Percentiles rank a stretch among this genome's conserved stretches.
These are phyloP conservation scores for Myotis lucifugus DNA, from an alignment of 2,113 vertebrate species.

Conservation along the genomic window DNA sequence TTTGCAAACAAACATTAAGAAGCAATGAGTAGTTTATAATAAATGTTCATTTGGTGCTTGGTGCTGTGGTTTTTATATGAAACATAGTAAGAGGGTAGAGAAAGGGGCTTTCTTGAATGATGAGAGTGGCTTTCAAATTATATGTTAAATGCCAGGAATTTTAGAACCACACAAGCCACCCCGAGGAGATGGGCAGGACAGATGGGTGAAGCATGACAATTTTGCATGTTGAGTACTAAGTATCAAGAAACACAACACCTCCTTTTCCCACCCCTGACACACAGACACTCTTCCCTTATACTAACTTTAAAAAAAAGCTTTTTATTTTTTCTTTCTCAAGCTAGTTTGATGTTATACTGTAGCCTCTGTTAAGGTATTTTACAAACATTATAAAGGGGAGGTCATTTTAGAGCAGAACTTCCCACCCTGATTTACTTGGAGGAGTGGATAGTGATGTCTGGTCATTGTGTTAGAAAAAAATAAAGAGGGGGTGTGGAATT, in stretches of 20 bases:
- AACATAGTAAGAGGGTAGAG: not conserved
- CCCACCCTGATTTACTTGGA: not conserved
- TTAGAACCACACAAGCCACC: not conserved
- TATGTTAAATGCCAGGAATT: not conserved
- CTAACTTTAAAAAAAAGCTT: not conserved
- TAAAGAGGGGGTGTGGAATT: accelerated
- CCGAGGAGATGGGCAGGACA: not conserved
- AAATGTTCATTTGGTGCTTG: not conserved
- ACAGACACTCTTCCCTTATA: not conserved
- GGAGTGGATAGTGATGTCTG: not conserved
- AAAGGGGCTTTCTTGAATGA: not conserved
- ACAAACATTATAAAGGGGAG: not conserved
- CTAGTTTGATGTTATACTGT: not conserved
- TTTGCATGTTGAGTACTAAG: not conserved
- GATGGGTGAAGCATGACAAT: not conserved
- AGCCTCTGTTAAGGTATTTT: not conserved
- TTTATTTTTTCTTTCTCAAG: not conserved
- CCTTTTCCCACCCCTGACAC: not conserved
- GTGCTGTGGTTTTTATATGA: not conserved
- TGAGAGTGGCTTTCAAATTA: not conserved
- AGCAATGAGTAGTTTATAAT: not conserved
- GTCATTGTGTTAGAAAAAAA: not conserved
- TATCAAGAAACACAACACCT: not conserved
- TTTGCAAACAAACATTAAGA: not conserved
- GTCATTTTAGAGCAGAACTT: not conserved